Evolutionary conservation across 2,888 invertebrate genomes (phyloP).

Genomic region (Andrena bicolor): DNA sequence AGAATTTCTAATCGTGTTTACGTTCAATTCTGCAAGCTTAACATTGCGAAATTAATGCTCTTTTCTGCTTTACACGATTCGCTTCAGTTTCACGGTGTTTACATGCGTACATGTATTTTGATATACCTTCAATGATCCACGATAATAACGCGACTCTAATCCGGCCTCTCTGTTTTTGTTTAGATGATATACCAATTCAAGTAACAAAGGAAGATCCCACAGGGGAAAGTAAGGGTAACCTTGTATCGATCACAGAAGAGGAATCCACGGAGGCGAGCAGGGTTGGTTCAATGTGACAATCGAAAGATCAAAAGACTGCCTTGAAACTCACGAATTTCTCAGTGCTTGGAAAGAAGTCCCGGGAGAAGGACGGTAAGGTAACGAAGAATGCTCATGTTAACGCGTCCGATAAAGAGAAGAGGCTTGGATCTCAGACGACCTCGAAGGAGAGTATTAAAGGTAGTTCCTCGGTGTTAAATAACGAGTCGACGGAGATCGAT

Average conservation of each 20-base stretch:
- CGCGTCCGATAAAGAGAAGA: conserved; percentile 85
- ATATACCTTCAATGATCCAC: background rate
- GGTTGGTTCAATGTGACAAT: conserved; percentile 86
- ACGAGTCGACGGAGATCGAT: conserved; percentile 81
- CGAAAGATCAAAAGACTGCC: conserved; percentile 86
- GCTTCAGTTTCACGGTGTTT: conserved; percentile 17
- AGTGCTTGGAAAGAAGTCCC: conserved; percentile 88
- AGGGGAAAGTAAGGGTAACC: conserved; percentile 87
- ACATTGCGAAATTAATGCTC: conserved; percentile 6
- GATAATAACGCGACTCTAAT: conserved; percentile 5
- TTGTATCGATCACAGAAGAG: conserved; percentile 90
- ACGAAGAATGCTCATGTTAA: conserved; percentile 78
- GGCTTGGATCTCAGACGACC: conserved; percentile 84
- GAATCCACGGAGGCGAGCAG: conserved; percentile 82
- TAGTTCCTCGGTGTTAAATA: conserved; percentile 77
- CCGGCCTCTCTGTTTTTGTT: conserved; percentile 66
- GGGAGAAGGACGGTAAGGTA: conserved; percentile 78
- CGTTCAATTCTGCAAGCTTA: conserved; percentile 8
- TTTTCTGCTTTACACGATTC: conserved; percentile 33
- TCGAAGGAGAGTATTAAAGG: conserved; percentile 77
- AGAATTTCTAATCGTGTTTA: background rate
- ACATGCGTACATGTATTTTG: conserved; percentile 4
- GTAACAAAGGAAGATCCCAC: conserved; percentile 88
- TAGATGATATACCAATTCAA: conserved; percentile 96
- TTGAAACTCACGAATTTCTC: conserved; percentile 88